Conservation (phyloP, 2,797 vertebrate genomes). For the Jordanella pulchra region DNA sequence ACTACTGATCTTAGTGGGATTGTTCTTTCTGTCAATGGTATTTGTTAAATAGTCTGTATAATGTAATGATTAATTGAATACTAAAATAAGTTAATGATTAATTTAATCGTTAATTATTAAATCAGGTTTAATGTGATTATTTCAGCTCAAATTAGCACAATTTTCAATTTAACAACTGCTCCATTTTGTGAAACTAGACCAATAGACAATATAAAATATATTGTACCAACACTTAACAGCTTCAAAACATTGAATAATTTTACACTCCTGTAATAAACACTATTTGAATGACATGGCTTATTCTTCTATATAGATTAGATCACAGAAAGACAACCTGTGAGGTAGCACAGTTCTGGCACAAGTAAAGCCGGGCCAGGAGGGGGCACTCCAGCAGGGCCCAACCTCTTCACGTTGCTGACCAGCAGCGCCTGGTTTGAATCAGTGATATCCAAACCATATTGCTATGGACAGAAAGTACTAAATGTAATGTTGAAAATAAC, state of each 20-base stretch:
- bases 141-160: no score
- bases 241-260: background rate
- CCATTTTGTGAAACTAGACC: background rate
- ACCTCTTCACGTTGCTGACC: slow-evolving; percentile 84
- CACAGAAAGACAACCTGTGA: slow-evolving; percentile 82
- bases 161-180: background rate
- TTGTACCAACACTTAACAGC: background rate
- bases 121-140: no score
- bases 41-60: no score
- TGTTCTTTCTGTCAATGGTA: no score
- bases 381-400: slow-evolving; percentile 66
- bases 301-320: background rate
- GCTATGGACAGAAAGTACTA: slow-evolving; percentile 70
- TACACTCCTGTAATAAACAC: background rate
- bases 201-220: background rate
- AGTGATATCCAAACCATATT: slow-evolving; percentile 87
- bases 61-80: no score
- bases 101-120: background rate
- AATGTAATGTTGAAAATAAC: background rate
- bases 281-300: background rate
- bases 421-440: slow-evolving; percentile 89
- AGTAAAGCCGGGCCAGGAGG: slow-evolving; percentile 84
- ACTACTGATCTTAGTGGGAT: no score
- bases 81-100: background rate
- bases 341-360: slow-evolving; percentile 92